phyloP scores from a whole-genome alignment of 1,140 invertebrate species.

The Coptotermes formosanus region DNA sequence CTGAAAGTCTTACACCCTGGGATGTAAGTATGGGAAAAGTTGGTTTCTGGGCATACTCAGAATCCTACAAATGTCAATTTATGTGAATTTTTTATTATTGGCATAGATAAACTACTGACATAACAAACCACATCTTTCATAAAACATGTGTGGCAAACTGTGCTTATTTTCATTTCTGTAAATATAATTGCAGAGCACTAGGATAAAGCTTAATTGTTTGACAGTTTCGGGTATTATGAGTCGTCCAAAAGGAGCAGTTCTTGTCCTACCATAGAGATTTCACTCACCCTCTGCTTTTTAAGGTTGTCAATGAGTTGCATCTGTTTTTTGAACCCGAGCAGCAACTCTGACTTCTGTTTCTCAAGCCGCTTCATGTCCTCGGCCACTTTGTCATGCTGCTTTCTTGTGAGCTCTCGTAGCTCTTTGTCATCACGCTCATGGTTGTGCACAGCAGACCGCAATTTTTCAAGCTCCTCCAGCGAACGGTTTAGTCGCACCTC shows the following conservation, averaged over 20 bases:
- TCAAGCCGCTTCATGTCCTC: conserved; percentile 45
- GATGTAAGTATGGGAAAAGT: too few relatives aligned
- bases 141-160: neutral
- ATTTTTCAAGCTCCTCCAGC: conserved; percentile 51
- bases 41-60: too few relatives aligned
- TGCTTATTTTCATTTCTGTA: neutral
- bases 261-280: neutral
- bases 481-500: conserved; percentile 50
- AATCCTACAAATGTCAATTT: too few relatives aligned
- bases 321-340: conserved; percentile 55
- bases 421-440: conserved; percentile 42
- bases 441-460: conserved; percentile 23
- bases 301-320: conserved; percentile 53
- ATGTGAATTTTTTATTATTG: too few relatives aligned
- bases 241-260: neutral
- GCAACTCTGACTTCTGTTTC: conserved; percentile 50
- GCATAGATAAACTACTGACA: too few relatives aligned
- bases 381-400: conserved; percentile 47
- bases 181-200: neutral
- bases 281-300: conserved; percentile 53
- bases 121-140: neutral
- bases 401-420: conserved; percentile 47
- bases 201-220: conserved; percentile 31
- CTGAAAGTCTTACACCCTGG: neutral
- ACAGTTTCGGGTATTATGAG: conserved; percentile 7